Evolutionary conservation across 2,113 vertebrate genomes (phyloP), one percentile per base, ranked within the genome.

Genomic region (Lanius collurio): DNA sequence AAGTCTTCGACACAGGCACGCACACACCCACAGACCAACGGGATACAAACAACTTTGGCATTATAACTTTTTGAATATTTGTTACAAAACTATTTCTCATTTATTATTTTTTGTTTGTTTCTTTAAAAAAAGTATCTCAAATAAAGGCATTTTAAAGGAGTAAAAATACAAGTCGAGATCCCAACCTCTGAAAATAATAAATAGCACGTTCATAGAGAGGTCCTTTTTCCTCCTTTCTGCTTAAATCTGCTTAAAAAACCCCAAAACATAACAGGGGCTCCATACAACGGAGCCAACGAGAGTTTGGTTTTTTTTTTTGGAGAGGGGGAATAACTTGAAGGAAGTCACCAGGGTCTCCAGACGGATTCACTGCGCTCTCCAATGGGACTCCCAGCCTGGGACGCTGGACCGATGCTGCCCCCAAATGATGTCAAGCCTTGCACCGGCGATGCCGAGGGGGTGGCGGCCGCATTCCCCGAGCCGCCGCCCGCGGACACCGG

Each of bases 281-380:
- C 99, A 98, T 99, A 98, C 76, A 99, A 99, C 98, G 98, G 98
- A 99, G 98, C 99, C 96, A 80, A 95, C 10, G 23, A 46, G 69
- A 77, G 46, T n/a, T 33, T 30, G 62, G 14, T 7, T 21, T 22
- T 28, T 35, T 11, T 18, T 39, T n/a, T 35, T 6, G 31, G 76
- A 57, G 76, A 28, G 4, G 8, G 31, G 37, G 28, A 30, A 52
- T 0, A 15, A 4, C 44, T 59, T 1, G 18, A 8, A 11, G 37
- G 44, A n/a, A 84, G 95, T 98, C 98, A 99, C 99, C 99, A 99
- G 6, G 99, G 99, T 84, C 99, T 97, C 99, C 99, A 99, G 55
- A 99, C 99, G 0, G 98, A 98, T 89, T 99, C 99, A 4, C 78
- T 97, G 96, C 98, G 97, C 87, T 99, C 99, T 15, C 96, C 98